Base-by-base conservation (phyloP, 1,140 invertebrate genomes). In the Neoseiulus cucumeris region DNA sequence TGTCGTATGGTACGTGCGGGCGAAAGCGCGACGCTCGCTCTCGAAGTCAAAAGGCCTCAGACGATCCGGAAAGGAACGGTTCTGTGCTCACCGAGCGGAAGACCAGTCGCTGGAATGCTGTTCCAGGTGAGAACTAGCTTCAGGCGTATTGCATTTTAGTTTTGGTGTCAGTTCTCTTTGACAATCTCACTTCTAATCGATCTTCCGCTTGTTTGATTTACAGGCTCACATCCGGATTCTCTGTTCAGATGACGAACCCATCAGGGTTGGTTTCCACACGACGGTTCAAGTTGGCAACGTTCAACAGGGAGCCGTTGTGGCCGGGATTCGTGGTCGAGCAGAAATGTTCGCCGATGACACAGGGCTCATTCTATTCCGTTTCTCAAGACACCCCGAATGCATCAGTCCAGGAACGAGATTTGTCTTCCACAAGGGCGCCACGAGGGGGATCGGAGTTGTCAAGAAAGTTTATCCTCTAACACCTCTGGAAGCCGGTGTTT, bases 251-350 rank as follows among this genome's bases (percentile, higher is more conserved):
- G 1, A 82, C 83, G 22, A 85, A 83, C 68, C 82, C 82, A 20
- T 59, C 14, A 25, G 51, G 22, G 51, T 59, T 6, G 91, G 91
- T 18, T 95, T 92, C 76, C 90, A 96, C 80, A 86, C 88, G 28
- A 94, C 91, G 0, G 84, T 97, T 1, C 89, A 96, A 73, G 87
- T 96, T 66, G 91, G 90, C 1, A 96, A 91, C 73, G 87, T 98
- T 17, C 77, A 91, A 9, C 94, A 97, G 77, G 96, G 91, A 0
- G 91, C 89, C 20, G 84, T 94, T 22, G 84, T 93, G 25, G 83
- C 82, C 51, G 83, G 80, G 18, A 85, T 86, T 70, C 79, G 83
- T 76, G 79, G 79, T 28, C 70, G 68, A 72, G 64, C 66, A 42
- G 80, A 80, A 33, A 78, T 88, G 59, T 81, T 83, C 68, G 90